Evolutionary conservation across 92 coral and sea anemone species (phyloP).

Genomic region (Plumapathes pennacea): DNA sequence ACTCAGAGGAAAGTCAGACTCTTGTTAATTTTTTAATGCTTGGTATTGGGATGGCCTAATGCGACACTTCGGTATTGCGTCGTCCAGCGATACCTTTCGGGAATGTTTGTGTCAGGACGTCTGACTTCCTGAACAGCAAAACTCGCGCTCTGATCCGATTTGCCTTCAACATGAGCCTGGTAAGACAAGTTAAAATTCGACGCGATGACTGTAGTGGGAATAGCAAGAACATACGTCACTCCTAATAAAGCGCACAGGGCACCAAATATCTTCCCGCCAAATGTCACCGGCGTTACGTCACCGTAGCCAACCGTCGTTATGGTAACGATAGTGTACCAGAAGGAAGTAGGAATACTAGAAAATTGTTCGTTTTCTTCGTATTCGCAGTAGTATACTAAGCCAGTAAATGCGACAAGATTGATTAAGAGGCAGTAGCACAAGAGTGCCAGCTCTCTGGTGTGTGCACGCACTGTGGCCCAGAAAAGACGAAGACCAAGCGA

Average conservation of each 20-base stretch:
- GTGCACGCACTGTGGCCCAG: constrained; percentile 26
- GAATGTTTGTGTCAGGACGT: no score
- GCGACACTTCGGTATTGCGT: no score
- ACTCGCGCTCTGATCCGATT: no score
- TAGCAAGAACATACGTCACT: constrained; percentile 46
- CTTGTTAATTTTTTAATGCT: no score
- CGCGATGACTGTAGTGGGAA: constrained; percentile 56
- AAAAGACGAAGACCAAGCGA: constrained; percentile 48
- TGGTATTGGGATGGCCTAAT: no score
- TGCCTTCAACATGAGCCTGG: no score
- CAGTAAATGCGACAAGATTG: constrained; percentile 47
- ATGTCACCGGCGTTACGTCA: constrained; percentile 46
- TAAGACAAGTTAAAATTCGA: constrained; percentile 50
- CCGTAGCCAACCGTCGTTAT: constrained; percentile 71
- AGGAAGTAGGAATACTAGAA: constrained; percentile 54
- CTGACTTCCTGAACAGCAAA: no score
- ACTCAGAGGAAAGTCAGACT: no score
- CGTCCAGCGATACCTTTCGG: no score
- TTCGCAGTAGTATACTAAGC: constrained; percentile 39
- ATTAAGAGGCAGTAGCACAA: constrained; percentile 30
- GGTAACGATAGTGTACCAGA: constrained; percentile 55
- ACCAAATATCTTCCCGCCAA: constrained; percentile 43
- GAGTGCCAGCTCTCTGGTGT: constrained; percentile 30
- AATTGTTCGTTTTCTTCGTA: constrained; percentile 15
- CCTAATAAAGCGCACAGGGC: constrained; percentile 58